Conservation (phyloP, 2,888 invertebrate species). For the Dryomyza anilis region DNA sequence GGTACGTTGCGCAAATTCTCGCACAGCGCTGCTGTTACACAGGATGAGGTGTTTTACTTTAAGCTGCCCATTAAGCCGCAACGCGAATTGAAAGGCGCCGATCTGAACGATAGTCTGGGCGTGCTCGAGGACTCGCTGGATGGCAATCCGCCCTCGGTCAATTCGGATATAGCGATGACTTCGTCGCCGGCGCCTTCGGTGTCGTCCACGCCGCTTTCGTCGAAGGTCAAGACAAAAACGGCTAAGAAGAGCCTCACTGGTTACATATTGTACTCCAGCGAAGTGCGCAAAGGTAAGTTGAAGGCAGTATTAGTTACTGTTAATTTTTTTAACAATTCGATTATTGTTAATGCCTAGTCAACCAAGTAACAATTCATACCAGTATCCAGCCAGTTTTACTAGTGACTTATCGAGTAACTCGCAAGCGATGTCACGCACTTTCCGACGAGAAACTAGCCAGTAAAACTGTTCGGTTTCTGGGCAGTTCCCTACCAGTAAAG, state of each 20-base stretch:
- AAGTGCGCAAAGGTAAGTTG: constrained; percentile 76
- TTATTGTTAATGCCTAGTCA: no score
- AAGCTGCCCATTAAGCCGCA: constrained; percentile 69
- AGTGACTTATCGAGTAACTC: no score
- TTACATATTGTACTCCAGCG: constrained; percentile 97
- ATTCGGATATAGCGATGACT: constrained; percentile 75
- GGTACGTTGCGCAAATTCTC: constrained; percentile 79
- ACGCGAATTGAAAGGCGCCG: constrained; percentile 50
- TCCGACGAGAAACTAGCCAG: no score
- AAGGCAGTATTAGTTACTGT: not conserved
- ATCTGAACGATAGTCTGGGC: constrained; percentile 50
- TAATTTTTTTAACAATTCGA: not conserved
- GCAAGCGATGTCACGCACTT: no score
- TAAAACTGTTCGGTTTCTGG: no score
- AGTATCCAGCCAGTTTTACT: no score
- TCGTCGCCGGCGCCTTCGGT: constrained; percentile 63
- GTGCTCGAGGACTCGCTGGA: constrained; percentile 81
- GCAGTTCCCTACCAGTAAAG: no score
- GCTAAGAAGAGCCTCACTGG: constrained; percentile 90
- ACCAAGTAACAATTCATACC: no score
- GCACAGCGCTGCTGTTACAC: constrained; percentile 82
- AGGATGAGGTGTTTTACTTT: constrained; percentile 90
- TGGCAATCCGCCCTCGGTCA: constrained; percentile 78
- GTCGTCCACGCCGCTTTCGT: constrained; percentile 59
- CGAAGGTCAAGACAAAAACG: constrained; percentile 70